Percentiles rank a stretch among this genome's conserved stretches.
Conservation (phyloP, 2,888 invertebrate genomes). For the Eupithecia exiguata region DNA sequence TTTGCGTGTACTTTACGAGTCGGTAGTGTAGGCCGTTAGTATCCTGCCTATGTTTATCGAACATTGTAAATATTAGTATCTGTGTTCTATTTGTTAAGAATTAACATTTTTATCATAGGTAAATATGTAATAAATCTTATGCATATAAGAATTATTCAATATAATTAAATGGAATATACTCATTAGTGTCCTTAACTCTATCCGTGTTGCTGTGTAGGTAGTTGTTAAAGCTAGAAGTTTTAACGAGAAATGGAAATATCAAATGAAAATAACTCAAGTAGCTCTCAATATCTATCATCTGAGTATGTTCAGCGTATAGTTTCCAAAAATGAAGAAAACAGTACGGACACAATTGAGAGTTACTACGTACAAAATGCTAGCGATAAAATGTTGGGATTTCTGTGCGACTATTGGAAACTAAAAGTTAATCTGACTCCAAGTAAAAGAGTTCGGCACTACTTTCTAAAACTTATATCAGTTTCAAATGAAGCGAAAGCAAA, state of each 20-base stretch:
- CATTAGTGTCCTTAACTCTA: slow-evolving; percentile 3
- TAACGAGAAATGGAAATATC: slow-evolving; percentile 19
- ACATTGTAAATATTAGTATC: not conserved
- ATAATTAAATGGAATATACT: not conserved
- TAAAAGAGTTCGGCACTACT: slow-evolving; percentile 58
- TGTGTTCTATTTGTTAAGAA: slow-evolving; percentile 7
- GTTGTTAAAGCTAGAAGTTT: not conserved
- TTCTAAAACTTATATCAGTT: slow-evolving; percentile 69
- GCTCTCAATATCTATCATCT: slow-evolving; percentile 48
- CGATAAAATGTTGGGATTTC: slow-evolving; percentile 74
- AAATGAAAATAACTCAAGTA: slow-evolving; percentile 4
- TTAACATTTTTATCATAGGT: slow-evolving; percentile 5
- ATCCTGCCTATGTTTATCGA: not conserved
- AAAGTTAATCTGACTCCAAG: slow-evolving; percentile 52
- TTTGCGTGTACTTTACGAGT: not conserved
- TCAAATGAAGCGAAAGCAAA: slow-evolving; percentile 70
- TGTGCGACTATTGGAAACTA: slow-evolving; percentile 75
- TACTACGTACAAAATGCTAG: slow-evolving; percentile 64
- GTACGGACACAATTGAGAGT: slow-evolving; percentile 48
- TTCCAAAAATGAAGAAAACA: slow-evolving; percentile 48
- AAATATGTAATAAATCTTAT: not conserved
- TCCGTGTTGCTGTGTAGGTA: not conserved
- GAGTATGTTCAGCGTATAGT: slow-evolving; percentile 62
- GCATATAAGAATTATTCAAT: slow-evolving; percentile 4
- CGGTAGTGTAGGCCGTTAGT: not conserved